A percentile compares a stretch with the other conserved stretches of the same genome.
Evolutionary conservation across 2,888 invertebrate species (phyloP).

Genomic region (Dastarcus helophoroides): DNA sequence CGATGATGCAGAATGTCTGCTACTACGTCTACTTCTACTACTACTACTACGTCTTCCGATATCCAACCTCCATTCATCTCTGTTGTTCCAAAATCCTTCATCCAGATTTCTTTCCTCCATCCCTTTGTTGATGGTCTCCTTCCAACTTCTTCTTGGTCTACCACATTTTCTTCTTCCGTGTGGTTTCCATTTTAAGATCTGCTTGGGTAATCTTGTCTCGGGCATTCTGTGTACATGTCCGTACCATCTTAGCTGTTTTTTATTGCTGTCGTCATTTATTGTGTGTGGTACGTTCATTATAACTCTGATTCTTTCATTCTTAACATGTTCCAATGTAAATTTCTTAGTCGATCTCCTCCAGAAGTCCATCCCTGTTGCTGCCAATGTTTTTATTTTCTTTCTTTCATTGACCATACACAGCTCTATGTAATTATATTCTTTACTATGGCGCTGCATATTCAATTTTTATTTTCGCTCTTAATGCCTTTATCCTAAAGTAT

Average conservation of each 20-base stretch:
- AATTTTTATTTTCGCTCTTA: constrained; percentile 12
- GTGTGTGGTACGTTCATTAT: constrained; percentile 12
- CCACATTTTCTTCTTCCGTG: constrained; percentile 11
- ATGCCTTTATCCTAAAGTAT: constrained; percentile 15
- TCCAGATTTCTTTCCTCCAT: constrained; percentile 10
- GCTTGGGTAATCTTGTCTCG: constrained; percentile 9
- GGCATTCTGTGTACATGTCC: constrained; percentile 11
- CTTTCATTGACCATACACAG: constrained; percentile 13
- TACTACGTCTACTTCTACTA: too few relatives aligned
- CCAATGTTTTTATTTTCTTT: constrained; percentile 8
- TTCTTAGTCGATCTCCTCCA: too few relatives aligned
- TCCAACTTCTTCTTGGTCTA: constrained; percentile 10
- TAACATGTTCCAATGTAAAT: constrained; percentile 12
- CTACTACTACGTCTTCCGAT: constrained; percentile 12
- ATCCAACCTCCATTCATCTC: constrained; percentile 10
- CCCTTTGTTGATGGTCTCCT: constrained; percentile 9
- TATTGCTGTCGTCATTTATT: constrained; percentile 8
- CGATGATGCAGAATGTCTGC: too few relatives aligned
- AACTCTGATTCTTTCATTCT: constrained; percentile 11
- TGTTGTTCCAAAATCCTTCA: constrained; percentile 6
- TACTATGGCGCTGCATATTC: constrained; percentile 13
- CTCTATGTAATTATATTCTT: constrained; percentile 14
- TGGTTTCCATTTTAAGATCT: constrained; percentile 10
- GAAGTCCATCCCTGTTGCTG: constrained; percentile 11
- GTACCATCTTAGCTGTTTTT: constrained; percentile 12